Conservation (phyloP, 2,888 invertebrate genomes). For the Diarsia brunnea region DNA sequence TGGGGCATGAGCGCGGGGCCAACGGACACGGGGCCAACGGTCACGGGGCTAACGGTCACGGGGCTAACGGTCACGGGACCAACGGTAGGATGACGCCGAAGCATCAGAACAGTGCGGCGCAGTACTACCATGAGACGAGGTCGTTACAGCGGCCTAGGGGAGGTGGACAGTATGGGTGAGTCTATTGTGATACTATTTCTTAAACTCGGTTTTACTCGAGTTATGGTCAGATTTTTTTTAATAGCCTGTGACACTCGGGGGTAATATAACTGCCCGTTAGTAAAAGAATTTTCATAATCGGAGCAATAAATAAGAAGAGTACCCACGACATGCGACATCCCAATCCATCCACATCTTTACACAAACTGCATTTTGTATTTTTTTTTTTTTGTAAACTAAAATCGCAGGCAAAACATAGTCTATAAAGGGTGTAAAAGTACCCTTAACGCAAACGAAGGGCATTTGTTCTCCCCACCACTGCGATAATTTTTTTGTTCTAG, state of each 20-base stretch:
- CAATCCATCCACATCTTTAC: too few relatives aligned
- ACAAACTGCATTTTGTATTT: too few relatives aligned
- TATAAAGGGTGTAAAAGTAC: too few relatives aligned
- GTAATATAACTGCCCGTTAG: not conserved
- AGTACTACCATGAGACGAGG: slow-evolving; percentile 91
- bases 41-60: slow-evolving; percentile 39
- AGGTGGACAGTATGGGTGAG: slow-evolving; percentile 81
- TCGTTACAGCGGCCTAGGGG: slow-evolving; percentile 91
- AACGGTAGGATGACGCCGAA: slow-evolving; percentile 73
- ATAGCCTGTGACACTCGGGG: not conserved
- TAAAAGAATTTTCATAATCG: not conserved
- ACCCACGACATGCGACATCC: too few relatives aligned
- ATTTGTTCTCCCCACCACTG: too few relatives aligned
- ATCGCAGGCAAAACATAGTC: too few relatives aligned
- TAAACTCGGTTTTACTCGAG: not conserved
- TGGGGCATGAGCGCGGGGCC: slow-evolving; percentile 10
- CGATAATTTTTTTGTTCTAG: too few relatives aligned
- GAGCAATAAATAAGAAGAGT: not conserved
- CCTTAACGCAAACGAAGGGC: too few relatives aligned
- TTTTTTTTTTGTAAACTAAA: too few relatives aligned
- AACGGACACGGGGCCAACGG: slow-evolving; percentile 48
- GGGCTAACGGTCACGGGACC: slow-evolving; percentile 64
- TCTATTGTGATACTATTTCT: not conserved
- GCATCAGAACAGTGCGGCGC: slow-evolving; percentile 79
- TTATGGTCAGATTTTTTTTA: not conserved